Conservation (phyloP, 2,113 vertebrate species). For the Upupa epops region DNA sequence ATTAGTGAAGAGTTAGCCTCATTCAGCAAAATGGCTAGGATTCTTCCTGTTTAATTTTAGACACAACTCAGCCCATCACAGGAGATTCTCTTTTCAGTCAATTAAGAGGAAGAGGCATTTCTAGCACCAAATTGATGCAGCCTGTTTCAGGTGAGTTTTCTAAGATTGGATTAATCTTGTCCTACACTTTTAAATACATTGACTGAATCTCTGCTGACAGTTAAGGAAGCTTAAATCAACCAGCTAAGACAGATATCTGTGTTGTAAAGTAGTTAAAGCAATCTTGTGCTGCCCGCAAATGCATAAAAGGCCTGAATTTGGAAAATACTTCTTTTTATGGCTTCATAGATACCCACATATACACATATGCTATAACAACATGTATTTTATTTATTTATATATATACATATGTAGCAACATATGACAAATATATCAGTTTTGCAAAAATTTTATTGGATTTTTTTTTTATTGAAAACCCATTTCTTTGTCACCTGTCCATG, state of each 20-base stretch:
- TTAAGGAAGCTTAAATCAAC: neutral
- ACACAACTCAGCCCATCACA: neutral
- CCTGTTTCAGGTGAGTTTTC: neutral
- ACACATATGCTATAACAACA: neutral
- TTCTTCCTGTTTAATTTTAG: slow-evolving; percentile 42
- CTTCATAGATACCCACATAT: neutral
- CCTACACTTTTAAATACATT: neutral
- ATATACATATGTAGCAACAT: neutral
- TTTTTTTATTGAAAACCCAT: too few species aligned
- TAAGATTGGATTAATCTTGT: neutral
- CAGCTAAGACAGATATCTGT: neutral
- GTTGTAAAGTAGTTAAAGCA: neutral
- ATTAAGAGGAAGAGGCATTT: neutral
- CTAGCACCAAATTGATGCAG: neutral
- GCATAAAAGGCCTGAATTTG: neutral
- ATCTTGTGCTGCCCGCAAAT: neutral
- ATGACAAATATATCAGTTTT: neutral
- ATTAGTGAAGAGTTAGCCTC: neutral
- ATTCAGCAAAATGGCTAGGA: slow-evolving; percentile 27
- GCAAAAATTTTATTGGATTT: too few species aligned
- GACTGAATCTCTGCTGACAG: neutral
- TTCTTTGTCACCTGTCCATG: neutral
- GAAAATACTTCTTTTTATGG: neutral
- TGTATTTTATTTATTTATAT: neutral
- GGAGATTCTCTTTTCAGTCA: neutral